Conservation (phyloP, 92 coral and sea anemone species). For the Isaurus tuberculatus region DNA sequence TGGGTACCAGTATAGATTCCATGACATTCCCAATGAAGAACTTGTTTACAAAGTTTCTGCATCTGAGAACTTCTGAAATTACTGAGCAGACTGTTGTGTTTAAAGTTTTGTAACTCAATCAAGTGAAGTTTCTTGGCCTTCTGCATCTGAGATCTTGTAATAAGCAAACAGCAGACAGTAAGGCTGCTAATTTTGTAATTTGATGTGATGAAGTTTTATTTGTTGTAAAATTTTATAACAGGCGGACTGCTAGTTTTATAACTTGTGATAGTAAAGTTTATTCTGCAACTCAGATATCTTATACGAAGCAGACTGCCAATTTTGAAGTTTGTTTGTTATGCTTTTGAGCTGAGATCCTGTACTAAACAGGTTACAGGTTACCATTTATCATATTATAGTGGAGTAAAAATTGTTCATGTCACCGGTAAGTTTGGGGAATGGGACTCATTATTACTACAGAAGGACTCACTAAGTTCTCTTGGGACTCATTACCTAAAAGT, state of each 20-base stretch:
- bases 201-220: not conserved
- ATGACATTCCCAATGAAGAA: conserved; percentile 6
- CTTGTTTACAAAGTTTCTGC: conserved; percentile 22
- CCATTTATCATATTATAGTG: conserved; percentile 9
- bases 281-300: not conserved
- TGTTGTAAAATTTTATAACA: no score
- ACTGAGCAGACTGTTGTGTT: not conserved
- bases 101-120: not conserved
- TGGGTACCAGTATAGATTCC: conserved; percentile 9
- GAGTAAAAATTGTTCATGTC: not conserved
- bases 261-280: not conserved
- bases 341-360: not conserved
- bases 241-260: not conserved
- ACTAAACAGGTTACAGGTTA: conserved; percentile 2
- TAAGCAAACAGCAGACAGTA: no score
- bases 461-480: conserved; percentile 24
- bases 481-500: not conserved
- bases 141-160: not conserved
- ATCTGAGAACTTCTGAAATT: conserved; percentile 9
- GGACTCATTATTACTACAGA: conserved; percentile 10
- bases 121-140: conserved; percentile 7
- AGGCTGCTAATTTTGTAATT: not conserved
- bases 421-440: not conserved
- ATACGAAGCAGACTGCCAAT: not conserved
- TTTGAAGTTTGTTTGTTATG: not conserved